Base-by-base conservation (phyloP, 2,797 vertebrate genomes). In the Eulemur rubriventer region DNA sequence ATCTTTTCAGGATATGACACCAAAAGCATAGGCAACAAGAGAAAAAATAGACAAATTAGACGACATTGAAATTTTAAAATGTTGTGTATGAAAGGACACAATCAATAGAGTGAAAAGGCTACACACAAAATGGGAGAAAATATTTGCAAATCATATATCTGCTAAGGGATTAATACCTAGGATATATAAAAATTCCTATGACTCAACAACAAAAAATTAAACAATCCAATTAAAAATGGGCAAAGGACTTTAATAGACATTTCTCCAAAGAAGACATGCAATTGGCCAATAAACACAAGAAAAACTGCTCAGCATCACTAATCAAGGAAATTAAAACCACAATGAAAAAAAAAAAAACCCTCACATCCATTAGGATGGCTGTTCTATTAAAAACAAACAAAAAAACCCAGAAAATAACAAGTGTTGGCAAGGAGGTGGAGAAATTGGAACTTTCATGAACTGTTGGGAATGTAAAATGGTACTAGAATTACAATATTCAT, bases 271-370 rank as follows among this genome's bases (percentile, higher is more conserved):
- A 52, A n/a, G 30, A 65, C 33, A 87, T 50, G 57, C 28, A 57
- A 80, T 92, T 65, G 82, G 13, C 70, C 28, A 80, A 94, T 52
- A 92, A 86, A 20, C 26, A 76, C 41, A 59, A 59, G 73, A 89
- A 78, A 41, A 82, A 14, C 89, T 38, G 20, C 4, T 72, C 26
- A 10, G 28, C 61, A 72, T 86, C 67, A 86, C 38, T 59, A 67
- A 50, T 59, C 72, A 35, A 92, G 41, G 35, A 94, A 85, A 87
- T 92, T n/a, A 89, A 94, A 91, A 70, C 59, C 79, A n/a, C 28
- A 65, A 46, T 73, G n/a, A 63, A 61, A 43, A 80, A n/a, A 41
- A 43, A 80, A n/a, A 41, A 61, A 46, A 35, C n/a, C 38, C 22
- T 89, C 59, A 6, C n/a, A 67, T 20, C 57, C 22, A 7, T 89